Evolutionary conservation across 2,797 vertebrate genomes (phyloP).

Genomic region (Chelidonichthys spinosus): DNA sequence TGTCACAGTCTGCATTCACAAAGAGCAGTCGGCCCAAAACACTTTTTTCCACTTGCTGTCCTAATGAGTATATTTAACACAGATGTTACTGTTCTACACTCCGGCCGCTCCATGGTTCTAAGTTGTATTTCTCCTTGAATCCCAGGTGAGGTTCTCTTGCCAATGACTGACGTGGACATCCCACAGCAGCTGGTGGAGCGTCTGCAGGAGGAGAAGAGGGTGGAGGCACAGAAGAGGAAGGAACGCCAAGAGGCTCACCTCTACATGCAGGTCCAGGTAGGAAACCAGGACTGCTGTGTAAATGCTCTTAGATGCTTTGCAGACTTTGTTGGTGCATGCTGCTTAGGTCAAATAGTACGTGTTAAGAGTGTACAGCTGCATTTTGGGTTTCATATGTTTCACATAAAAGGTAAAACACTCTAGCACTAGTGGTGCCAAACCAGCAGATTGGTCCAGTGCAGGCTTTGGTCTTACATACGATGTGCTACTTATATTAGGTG

Average conservation of each 20-base stretch:
- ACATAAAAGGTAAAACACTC: background rate
- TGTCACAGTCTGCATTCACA: too few relatives aligned
- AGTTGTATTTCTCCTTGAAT: background rate
- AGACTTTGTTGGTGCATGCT: too few relatives aligned
- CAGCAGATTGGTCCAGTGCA: background rate
- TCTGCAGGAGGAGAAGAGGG: slow-evolving; percentile 97
- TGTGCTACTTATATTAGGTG: background rate
- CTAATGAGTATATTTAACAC: background rate
- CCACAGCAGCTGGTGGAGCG: slow-evolving; percentile 98
- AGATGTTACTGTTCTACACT: background rate
- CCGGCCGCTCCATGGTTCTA: background rate
- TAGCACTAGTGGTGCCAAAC: background rate
- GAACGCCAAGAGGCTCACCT: slow-evolving; percentile 98
- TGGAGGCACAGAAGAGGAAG: slow-evolving; percentile 98
- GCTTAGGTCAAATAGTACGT: background rate
- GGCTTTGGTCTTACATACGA: background rate
- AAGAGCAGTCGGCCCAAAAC: too few relatives aligned
- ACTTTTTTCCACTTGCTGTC: too few relatives aligned
- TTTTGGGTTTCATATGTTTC: background rate
- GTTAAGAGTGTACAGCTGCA: background rate
- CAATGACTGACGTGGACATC: slow-evolving; percentile 97
- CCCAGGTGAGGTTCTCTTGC: slow-evolving; percentile 94
- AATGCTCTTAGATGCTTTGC: background rate
- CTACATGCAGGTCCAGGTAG: slow-evolving; percentile 93
- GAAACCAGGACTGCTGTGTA: background rate